phyloP scores from a whole-genome alignment of 2,888 invertebrate genomes.

The Stenotaenia linearis region DNA sequence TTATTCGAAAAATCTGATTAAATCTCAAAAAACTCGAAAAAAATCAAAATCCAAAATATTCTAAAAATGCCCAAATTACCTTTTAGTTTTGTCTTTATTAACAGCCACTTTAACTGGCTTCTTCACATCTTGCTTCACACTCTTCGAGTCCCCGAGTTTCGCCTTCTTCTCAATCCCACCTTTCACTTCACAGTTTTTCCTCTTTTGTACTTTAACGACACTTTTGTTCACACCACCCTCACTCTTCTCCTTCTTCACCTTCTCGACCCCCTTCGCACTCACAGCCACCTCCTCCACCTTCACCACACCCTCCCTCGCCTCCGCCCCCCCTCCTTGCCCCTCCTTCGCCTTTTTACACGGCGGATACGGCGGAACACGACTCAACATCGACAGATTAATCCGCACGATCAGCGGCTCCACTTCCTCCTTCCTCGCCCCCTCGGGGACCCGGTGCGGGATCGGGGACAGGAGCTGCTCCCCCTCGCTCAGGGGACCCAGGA shows the following conservation, averaged over 20 bases:
- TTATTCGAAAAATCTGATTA: no score
- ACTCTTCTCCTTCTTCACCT: neutral
- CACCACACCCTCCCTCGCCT: neutral
- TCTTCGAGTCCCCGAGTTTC: neutral
- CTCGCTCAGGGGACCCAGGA: neutral
- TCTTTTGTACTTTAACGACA: neutral
- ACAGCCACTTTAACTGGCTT: neutral
- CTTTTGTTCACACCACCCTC: neutral
- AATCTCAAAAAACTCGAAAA: no score
- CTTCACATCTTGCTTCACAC: neutral
- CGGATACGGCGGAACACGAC: neutral
- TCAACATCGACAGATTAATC: constrained; percentile 19
- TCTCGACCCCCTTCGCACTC: neutral
- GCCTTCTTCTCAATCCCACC: neutral
- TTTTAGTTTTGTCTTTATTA: constrained; percentile 27
- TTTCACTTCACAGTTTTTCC: neutral
- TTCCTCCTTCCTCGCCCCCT: neutral
- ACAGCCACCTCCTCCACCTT: neutral
- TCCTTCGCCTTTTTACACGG: neutral
- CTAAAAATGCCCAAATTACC: no score
- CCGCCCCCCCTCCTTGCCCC: neutral
- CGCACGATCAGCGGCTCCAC: constrained; percentile 28
- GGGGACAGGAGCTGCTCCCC: constrained; percentile 27
- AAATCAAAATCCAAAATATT: no score
- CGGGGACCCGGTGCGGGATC: neutral